phyloP scores from a whole-genome alignment of 2,113 vertebrate genomes.

The Trachemys scripta region DNA sequence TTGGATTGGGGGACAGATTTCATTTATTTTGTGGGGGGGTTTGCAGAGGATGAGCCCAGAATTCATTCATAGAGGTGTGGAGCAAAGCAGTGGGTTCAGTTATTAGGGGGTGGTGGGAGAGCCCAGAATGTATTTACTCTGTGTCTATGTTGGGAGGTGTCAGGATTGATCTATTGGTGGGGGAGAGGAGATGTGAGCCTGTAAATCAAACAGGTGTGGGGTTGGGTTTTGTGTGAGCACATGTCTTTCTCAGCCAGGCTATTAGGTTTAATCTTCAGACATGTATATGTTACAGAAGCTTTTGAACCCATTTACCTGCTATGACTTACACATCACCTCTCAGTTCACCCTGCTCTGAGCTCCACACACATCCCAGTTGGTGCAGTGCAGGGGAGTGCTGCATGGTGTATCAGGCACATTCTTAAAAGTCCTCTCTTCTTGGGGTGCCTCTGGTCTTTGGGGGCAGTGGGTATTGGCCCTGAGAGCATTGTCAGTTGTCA shows the following conservation, averaged over 20 bases:
- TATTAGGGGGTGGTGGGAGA: not conserved
- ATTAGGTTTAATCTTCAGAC: not conserved
- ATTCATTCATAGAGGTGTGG: not conserved
- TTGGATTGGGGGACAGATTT: not conserved
- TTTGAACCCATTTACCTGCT: not conserved
- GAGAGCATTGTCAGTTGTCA: not conserved
- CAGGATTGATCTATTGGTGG: not conserved
- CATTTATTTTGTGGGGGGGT: not conserved
- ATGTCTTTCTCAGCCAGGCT: not conserved
- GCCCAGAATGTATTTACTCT: not conserved
- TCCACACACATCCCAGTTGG: accelerated
- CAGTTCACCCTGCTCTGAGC: not conserved
- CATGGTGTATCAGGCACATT: accelerated
- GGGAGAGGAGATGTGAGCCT: too few relatives aligned
- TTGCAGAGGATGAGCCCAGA: not conserved
- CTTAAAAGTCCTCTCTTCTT: not conserved
- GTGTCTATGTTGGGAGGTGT: not conserved
- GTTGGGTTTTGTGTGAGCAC: not conserved
- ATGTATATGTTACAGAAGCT: not conserved
- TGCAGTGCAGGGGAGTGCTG: not conserved
- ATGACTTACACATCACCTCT: not conserved
- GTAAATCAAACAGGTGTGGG: not conserved
- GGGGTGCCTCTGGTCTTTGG: not conserved
- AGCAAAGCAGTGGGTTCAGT: not conserved
- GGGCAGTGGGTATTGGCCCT: not conserved